A percentile compares a stretch with the other conserved stretches of the same genome.
phyloP scores from a whole-genome alignment of 2,888 invertebrate genomes.

The Coenonympha glycerion region DNA sequence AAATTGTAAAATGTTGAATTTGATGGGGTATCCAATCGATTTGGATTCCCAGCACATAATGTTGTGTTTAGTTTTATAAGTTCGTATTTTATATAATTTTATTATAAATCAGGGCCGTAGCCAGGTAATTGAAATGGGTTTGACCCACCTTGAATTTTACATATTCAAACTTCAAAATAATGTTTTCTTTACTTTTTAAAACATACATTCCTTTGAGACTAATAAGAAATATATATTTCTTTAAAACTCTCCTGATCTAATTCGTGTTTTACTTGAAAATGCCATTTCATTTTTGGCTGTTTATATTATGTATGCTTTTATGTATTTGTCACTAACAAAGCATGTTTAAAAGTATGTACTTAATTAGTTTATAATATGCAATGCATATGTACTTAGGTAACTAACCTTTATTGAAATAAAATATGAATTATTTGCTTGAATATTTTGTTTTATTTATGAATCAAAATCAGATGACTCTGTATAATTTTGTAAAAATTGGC shows the following conservation, averaged over 20 bases:
- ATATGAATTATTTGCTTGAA: conserved; percentile 11
- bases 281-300: too few relatives aligned
- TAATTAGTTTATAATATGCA: conserved; percentile 7
- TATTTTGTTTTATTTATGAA: conserved; percentile 11
- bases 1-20: conserved; percentile 28
- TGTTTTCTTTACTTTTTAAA: too few relatives aligned
- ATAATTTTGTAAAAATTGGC: too few relatives aligned
- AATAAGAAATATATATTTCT: too few relatives aligned
- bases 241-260: too few relatives aligned
- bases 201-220: too few relatives aligned
- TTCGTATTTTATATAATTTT: conserved; percentile 11
- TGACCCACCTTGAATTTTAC: not conserved
- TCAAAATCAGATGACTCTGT: too few relatives aligned
- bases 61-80: conserved; percentile 27
- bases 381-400: not conserved
- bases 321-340: conserved; percentile 2
- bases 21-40: conserved; percentile 68
- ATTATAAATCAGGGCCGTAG: not conserved
- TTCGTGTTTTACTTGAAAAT: too few relatives aligned
- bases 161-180: too few relatives aligned
- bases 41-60: conserved; percentile 67
- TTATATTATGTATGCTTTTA: conserved; percentile 1
- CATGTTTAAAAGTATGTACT: conserved; percentile 5
- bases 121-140: not conserved
- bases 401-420: conserved; percentile 14